These are phyloP conservation scores for Sinella curviseta DNA, from an alignment of 1,140 invertebrate species.

Conservation along the genomic window DNA sequence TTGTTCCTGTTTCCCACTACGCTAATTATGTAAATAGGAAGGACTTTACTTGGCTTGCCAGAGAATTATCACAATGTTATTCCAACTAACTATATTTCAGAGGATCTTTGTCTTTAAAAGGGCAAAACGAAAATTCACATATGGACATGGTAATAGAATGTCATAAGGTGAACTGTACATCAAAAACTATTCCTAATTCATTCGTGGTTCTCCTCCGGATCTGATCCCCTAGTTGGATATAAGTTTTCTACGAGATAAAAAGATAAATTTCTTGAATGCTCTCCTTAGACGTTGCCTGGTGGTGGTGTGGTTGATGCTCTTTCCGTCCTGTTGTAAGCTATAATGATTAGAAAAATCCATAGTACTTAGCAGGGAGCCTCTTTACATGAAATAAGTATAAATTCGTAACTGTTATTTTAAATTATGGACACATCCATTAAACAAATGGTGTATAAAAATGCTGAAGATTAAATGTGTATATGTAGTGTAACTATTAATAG, in stretches of 20 bases:
- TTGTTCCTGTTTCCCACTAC: background rate
- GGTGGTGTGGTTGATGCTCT: too few species aligned
- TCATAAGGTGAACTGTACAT: background rate
- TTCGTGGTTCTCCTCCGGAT: too few species aligned
- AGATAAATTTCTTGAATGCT: too few species aligned
- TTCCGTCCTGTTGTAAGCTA: too few species aligned
- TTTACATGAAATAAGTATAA: background rate
- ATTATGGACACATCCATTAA: background rate
- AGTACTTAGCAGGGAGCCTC: background rate
- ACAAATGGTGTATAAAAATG: background rate
- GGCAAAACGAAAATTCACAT: background rate
- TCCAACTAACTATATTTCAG: background rate
- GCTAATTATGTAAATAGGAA: constrained; percentile 12
- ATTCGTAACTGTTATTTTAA: too few species aligned
- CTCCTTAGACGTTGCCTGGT: too few species aligned
- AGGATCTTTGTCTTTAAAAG: background rate
- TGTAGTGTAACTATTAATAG: background rate
- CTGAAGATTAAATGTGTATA: background rate
- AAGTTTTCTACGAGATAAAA: too few species aligned
- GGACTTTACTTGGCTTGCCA: too few species aligned
- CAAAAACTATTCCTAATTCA: too few species aligned
- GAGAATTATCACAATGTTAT: too few species aligned
- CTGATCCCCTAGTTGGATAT: too few species aligned
- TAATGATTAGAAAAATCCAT: constrained; percentile 13
- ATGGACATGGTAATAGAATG: too few species aligned